Percentiles rank a stretch among this genome's conserved stretches.
Evolutionary conservation across 2,797 vertebrate species (phyloP).

Genomic region (Gobionotothen gibberifrons): DNA sequence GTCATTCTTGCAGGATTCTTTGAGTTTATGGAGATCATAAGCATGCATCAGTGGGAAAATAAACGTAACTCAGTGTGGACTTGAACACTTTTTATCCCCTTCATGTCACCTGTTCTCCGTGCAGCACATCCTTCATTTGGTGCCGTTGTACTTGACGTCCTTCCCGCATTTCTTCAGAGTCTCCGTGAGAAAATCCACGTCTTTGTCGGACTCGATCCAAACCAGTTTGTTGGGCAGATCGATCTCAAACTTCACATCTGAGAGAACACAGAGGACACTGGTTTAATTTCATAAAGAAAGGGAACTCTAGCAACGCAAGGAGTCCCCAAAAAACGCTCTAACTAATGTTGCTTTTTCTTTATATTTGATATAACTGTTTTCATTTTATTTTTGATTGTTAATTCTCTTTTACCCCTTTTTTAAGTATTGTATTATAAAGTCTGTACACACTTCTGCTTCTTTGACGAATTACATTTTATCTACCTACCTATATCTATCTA

Average conservation of each 20-base stretch:
- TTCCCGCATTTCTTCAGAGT: slow-evolving; percentile 95
- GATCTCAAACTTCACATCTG: slow-evolving; percentile 93
- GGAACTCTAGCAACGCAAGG: too few species aligned
- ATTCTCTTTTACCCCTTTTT: too few species aligned
- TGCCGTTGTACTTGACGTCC: slow-evolving; percentile 87
- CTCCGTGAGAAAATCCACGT: slow-evolving; percentile 84
- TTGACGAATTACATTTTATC: too few species aligned
- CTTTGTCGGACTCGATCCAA: slow-evolving; percentile 89
- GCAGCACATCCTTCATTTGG: slow-evolving; percentile 80
- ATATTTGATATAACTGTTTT: too few species aligned
- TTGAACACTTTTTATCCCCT: background rate
- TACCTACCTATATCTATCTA: too few species aligned
- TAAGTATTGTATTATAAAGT: too few species aligned
- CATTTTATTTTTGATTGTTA: too few species aligned
- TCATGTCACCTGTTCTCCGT: slow-evolving; percentile 49
- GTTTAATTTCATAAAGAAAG: background rate
- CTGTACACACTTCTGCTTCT: too few species aligned
- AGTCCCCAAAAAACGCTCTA: background rate
- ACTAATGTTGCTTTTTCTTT: background rate
- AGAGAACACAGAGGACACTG: background rate
- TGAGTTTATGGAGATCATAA: background rate
- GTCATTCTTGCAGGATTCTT: too few species aligned
- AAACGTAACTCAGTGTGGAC: background rate
- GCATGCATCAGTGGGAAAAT: background rate
- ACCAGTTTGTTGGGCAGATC: slow-evolving; percentile 95